Percentiles rank a stretch among this genome's conserved stretches.
Evolutionary conservation across 2,797 vertebrate species (phyloP).

Genomic region (Brachyrhaphis roseni): DNA sequence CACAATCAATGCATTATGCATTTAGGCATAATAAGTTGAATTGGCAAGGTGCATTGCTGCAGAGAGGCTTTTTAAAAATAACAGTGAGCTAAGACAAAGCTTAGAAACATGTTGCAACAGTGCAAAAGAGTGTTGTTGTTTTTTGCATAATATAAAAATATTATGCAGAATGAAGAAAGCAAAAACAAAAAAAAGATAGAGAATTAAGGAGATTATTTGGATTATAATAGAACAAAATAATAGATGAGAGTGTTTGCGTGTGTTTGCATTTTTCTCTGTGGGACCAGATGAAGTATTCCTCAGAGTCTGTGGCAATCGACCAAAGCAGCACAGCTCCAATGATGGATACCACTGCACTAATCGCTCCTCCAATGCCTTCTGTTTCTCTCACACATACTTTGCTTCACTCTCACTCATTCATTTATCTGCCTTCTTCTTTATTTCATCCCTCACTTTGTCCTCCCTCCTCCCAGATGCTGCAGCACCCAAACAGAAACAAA

Average conservation of each 20-base stretch:
- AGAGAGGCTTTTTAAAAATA: slow-evolving; percentile 29
- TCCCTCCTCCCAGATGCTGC: slow-evolving; percentile 41
- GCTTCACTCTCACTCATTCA: slow-evolving; percentile 69
- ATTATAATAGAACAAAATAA: slow-evolving; percentile 47
- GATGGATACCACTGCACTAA: slow-evolving; percentile 78
- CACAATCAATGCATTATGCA: neutral
- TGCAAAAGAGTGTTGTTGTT: neutral
- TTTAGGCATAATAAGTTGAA: neutral
- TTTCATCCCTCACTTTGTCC: slow-evolving; percentile 17
- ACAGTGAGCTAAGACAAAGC: neutral
- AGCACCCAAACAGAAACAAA: slow-evolving; percentile 76
- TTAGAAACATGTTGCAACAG: neutral
- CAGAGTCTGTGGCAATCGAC: slow-evolving; percentile 70
- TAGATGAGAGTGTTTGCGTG: slow-evolving; percentile 36
- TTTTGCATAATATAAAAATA: neutral
- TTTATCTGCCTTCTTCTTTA: slow-evolving; percentile 57
- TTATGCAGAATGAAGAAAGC: neutral
- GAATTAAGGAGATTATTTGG: slow-evolving; percentile 23
- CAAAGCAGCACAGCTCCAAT: slow-evolving; percentile 62
- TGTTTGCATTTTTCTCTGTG: slow-evolving; percentile 41
- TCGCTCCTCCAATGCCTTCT: slow-evolving; percentile 75
- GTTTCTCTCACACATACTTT: slow-evolving; percentile 73
- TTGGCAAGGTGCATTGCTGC: slow-evolving; percentile 28
- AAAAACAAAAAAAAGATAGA: slow-evolving; percentile 7
- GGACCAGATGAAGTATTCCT: slow-evolving; percentile 72